Conservation (phyloP, 2,797 vertebrate genomes). For the Oryzias sinensis region DNA sequence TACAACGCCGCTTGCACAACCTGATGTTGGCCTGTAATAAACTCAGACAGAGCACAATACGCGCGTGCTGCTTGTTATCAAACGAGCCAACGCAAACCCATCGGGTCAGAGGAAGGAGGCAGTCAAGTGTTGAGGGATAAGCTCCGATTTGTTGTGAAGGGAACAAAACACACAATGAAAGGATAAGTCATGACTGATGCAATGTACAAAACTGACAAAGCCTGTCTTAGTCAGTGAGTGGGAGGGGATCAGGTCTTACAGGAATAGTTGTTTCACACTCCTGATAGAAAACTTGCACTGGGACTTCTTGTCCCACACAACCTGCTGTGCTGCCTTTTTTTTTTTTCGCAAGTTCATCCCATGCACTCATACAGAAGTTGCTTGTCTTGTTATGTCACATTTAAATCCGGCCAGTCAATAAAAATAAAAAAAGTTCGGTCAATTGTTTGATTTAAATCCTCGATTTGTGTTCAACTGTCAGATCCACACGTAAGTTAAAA, state of each 20-base stretch:
- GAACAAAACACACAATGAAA: conserved; percentile 59
- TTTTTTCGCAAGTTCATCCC: conserved; percentile 19
- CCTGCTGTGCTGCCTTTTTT: conserved; percentile 67
- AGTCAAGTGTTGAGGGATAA: conserved; percentile 43
- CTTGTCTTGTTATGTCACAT: conserved; percentile 44
- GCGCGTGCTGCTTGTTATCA: conserved; percentile 12
- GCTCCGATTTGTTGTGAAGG: conserved; percentile 58
- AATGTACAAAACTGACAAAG: conserved; percentile 67
- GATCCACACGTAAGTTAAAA: not conserved
- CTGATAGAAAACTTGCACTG: conserved; percentile 39
- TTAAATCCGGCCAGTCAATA: conserved; percentile 21
- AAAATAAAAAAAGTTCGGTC: conserved; percentile 8
- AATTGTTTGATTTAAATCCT: not conserved
- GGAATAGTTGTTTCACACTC: conserved; percentile 65
- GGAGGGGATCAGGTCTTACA: conserved; percentile 76
- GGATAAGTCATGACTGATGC: conserved; percentile 72
- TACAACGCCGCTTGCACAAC: conserved; percentile 2
- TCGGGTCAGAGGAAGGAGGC: conserved; percentile 29
- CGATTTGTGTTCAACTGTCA: not conserved
- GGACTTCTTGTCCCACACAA: conserved; percentile 61
- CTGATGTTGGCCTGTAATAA: not conserved
- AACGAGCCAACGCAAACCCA: conserved; percentile 18
- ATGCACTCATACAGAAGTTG: conserved; percentile 31
- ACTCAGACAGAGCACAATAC: conserved; percentile 4
- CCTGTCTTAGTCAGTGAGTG: conserved; percentile 66